These are phyloP conservation scores for Chitala chitala DNA, from an alignment of 2,113 vertebrate species.

Conservation along the genomic window DNA sequence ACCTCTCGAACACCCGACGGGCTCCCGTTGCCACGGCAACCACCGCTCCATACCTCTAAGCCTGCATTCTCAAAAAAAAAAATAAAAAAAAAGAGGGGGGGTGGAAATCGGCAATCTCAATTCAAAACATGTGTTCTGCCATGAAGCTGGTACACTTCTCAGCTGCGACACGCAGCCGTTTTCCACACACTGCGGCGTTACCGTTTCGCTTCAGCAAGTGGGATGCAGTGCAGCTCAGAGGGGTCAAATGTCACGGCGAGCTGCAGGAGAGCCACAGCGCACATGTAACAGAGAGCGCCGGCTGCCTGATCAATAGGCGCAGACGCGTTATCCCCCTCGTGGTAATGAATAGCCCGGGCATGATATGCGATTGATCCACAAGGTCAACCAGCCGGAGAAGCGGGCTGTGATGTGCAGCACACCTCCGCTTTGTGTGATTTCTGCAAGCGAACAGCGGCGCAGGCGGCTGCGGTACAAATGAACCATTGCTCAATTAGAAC, in stretches of 20 bases:
- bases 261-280: neutral
- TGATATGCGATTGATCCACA: constrained; percentile 2
- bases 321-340: neutral
- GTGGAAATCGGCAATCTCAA: constrained; percentile 36
- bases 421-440: neutral
- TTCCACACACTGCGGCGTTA: neutral
- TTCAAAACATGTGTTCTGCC: constrained; percentile 33
- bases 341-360: constrained; percentile 6
- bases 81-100: no score
- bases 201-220: neutral
- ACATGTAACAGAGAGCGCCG: neutral
- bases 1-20: constrained; percentile 48
- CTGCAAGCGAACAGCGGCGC: neutral
- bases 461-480: neutral
- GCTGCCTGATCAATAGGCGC: constrained; percentile 6
- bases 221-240: neutral
- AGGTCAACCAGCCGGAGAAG: constrained; percentile 11
- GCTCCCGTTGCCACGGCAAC: constrained; percentile 72
- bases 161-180: constrained; percentile 11
- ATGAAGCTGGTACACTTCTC: constrained; percentile 2
- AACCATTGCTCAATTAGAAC: neutral
- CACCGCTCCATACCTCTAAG: constrained; percentile 44
- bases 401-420: neutral
- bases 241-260: neutral
- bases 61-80: constrained; percentile 51